Evolutionary conservation across 2,888 invertebrate species (phyloP), one percentile per base, ranked within the genome.

Genomic region (Latrodectus elegans): DNA sequence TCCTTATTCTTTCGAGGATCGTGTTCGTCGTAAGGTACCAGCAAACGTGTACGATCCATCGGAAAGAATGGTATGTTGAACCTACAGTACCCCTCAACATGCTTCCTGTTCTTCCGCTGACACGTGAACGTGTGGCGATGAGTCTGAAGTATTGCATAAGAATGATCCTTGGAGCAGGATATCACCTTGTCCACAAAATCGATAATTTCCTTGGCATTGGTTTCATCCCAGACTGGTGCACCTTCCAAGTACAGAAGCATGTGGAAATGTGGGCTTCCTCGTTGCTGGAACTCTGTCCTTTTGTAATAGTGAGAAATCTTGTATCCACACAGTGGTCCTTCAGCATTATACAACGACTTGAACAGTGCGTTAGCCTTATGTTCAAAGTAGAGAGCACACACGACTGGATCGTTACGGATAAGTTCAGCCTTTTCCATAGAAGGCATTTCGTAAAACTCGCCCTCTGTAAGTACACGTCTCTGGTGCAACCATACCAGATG

Each of bases 371-470:
- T 70, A 49, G 90, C 78, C 72, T 90, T 75, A 55, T 90, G 75
- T 68, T 91, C 89, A 84, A 90, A 90, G 88, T 90, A 90, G 22
- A 89, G 26, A 10, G 90, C 89, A 70, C 89, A 90, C 11, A 89
- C 91, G 4, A 90, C 90, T 15, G 90, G 91, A 75, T 91, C 89
- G 12, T 89, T 72, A 12, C 84, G 86, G 8, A 91, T 89, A 10
- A 84, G 72, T 78, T 49, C n/a, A 15, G 15, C n/a, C 15, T 26
- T 52, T 1, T 26, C 10, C 10, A 9, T n/a, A 11, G 49, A 26
- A 38, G 17, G 1, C 68, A 68, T 68, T 68, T 17, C 26, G 2
- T 4, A 6, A 68, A 26, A 68, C 26, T 68, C 68, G 8, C 22
- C 1, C 14, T 68, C 22, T 1, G 26, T 4, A 11, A 68, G 26